phyloP scores from a whole-genome alignment of 1,140 invertebrate genomes.

The Ceratosolen fusciceps region DNA sequence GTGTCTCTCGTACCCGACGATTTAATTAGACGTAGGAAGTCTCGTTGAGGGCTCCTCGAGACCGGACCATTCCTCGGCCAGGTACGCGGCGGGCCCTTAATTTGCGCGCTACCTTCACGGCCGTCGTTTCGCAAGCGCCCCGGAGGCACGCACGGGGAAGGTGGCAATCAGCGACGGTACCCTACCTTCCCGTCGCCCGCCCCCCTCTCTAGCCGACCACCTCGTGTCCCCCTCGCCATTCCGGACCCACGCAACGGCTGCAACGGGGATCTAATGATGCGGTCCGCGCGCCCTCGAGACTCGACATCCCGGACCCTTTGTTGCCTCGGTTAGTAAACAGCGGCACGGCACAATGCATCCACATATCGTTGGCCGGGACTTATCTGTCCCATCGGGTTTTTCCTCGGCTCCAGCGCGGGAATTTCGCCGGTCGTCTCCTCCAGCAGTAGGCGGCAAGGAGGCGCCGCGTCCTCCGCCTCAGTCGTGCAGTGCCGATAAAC shows the following conservation, averaged over 20 bases:
- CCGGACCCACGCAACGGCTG: too few species aligned
- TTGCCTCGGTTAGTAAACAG: neutral
- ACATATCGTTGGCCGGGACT: neutral
- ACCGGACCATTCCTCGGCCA: too few species aligned
- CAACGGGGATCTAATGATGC: neutral
- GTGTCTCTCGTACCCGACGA: slow-evolving; percentile 1
- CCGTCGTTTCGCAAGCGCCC: neutral
- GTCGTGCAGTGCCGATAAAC: neutral
- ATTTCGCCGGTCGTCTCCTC: neutral
- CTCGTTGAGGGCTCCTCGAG: too few species aligned
- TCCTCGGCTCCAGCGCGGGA: neutral
- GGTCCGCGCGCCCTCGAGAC: neutral
- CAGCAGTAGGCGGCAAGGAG: neutral
- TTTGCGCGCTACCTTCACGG: neutral
- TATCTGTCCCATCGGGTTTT: neutral
- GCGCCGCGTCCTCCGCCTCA: neutral
- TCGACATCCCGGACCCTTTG: neutral
- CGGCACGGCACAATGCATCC: neutral
- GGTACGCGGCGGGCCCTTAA: too few species aligned
- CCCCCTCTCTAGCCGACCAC: too few species aligned
- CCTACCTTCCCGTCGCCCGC: too few species aligned
- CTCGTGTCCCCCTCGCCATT: neutral
- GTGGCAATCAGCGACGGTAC: too few species aligned
- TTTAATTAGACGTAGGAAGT: neutral
- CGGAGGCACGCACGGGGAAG: too few species aligned